These are phyloP conservation scores for Drosophila watanabei DNA, from an alignment of 1,140 invertebrate species.

Conservation along the genomic window DNA sequence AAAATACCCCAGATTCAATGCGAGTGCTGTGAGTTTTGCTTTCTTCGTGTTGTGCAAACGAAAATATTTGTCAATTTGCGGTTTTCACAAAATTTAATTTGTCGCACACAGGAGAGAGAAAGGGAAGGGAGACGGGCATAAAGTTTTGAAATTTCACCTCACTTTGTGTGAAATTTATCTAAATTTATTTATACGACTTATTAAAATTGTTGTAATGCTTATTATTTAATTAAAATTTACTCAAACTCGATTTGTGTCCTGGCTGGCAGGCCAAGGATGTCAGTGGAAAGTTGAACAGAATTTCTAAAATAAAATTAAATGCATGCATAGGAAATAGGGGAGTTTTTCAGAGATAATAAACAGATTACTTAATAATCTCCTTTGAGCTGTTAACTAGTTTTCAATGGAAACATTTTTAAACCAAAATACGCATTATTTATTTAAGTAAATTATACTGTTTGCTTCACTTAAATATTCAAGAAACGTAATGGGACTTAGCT, in stretches of 20 bases:
- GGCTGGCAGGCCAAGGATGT: not conserved
- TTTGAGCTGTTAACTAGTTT: not conserved
- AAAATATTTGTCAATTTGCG: constrained; percentile 84
- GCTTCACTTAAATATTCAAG: not conserved
- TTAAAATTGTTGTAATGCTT: constrained; percentile 73
- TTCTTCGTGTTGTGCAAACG: constrained; percentile 58
- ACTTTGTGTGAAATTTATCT: constrained; percentile 54
- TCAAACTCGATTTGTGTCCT: constrained; percentile 60
- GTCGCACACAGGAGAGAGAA: constrained; percentile 20
- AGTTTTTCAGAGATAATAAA: constrained; percentile 7
- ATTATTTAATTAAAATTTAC: constrained; percentile 79
- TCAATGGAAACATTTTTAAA: not conserved
- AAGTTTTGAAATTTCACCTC: constrained; percentile 46
- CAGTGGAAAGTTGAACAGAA: constrained; percentile 14
- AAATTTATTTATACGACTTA: constrained; percentile 79
- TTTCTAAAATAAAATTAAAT: constrained; percentile 37
- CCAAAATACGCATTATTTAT: not conserved
- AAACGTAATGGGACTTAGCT: not conserved
- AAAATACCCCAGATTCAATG: constrained; percentile 60
- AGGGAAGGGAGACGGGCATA: constrained; percentile 5
- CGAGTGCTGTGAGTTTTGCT: constrained; percentile 24
- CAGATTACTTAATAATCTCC: constrained; percentile 15
- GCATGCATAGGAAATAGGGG: not conserved
- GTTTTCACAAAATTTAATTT: constrained; percentile 80
- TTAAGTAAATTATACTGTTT: not conserved